These are phyloP conservation scores for Cremastinae sp. DNA, from an alignment of 2,888 invertebrate species.

Conservation along the genomic window DNA sequence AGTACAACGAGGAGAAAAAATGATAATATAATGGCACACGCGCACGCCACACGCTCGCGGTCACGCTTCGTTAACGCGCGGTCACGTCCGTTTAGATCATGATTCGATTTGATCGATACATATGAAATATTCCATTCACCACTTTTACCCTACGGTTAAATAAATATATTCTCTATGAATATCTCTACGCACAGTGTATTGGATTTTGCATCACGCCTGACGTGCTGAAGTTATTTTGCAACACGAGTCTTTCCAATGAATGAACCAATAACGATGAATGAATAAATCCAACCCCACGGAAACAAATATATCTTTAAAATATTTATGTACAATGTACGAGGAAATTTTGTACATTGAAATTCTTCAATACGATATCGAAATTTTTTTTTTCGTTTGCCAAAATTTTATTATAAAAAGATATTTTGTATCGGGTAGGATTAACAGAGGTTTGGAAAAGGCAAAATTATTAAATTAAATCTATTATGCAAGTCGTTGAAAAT, in stretches of 20 bases:
- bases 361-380: neutral
- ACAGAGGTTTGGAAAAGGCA: no score
- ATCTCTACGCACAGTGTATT: no score
- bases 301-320: neutral
- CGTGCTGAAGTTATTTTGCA: neutral
- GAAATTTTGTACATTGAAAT: no score
- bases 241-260: slow-evolving; percentile 38
- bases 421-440: no score
- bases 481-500: no score
- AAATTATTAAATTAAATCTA: no score
- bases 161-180: neutral
- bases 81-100: slow-evolving; percentile 60
- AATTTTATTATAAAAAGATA: no score
- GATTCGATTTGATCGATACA: slow-evolving; percentile 56
- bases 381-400: no score
- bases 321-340: no score
- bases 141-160: slow-evolving; percentile 39
- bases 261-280: slow-evolving; percentile 51
- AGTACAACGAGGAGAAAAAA: neutral
- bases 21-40: slow-evolving; percentile 26
- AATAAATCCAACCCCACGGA: slow-evolving; percentile 19
- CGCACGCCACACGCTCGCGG: slow-evolving; percentile 46
- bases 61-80: slow-evolving; percentile 59
- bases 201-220: neutral
- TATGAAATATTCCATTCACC: slow-evolving; percentile 59